Evolutionary conservation across 2,797 vertebrate species (phyloP), one percentile per base, ranked within the genome.

Genomic region (Austrolebias charrua): DNA sequence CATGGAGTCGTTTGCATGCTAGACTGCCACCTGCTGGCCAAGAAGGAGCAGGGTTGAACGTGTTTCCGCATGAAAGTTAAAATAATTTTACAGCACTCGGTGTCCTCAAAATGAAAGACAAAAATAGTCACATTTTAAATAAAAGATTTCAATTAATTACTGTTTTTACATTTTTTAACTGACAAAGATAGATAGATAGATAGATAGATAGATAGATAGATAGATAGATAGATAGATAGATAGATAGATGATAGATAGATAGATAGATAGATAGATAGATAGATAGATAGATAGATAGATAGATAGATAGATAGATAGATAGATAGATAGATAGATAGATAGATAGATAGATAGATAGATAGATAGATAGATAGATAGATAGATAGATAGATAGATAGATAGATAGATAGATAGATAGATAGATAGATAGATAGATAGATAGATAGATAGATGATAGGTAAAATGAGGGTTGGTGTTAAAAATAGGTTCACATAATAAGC

Each of bases 1-100:
- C 31, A 16, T 40, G 7, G 3, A 14, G 44, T n/a, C 18, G 66
- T 38, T 46, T 56, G 13, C 16, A 13, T 49, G 10, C 1, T 14
- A 3, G n/a, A 19, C 20, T 74, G 76, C 78, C 76, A 29, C 64
- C 75, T 84, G 46, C 57, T 71, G 87, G 73, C 16, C 10, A 4
- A 1, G n/a, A n/a, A n/a, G 0, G 28, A 35, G 8, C 7, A 16
- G 43, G 46, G 16, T 20, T 51, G 63, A 53, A 59, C 47, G 54
- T 31, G 55, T 64, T 62, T 66, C 66, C 18, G 55, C 58, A 71
- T 28, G 19, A 16, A 5, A 56, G 55, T 62, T 28, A 28, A 38
- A n/a, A 72, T 63, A 4, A 20, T 56, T 45, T 33, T 46, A 38
- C 4, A 45, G 13, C 14, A 16, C 15, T 31, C n/a, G 14, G 9